Conservation (phyloP, 2,888 invertebrate species). For the Buathra laborator region DNA sequence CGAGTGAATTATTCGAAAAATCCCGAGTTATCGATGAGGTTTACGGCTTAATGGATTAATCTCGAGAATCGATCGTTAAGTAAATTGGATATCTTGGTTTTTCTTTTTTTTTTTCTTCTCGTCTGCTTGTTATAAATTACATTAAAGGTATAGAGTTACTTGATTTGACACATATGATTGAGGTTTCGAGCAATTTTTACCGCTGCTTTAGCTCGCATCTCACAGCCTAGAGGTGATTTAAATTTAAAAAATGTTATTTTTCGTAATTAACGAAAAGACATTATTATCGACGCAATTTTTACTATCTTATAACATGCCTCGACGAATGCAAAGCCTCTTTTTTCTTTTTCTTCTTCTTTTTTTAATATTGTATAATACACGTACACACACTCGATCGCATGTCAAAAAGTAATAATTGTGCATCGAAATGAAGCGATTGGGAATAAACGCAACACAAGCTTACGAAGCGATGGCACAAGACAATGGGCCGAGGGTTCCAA, state of each 20-base stretch:
- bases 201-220: constrained; percentile 83
- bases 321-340: constrained; percentile 73
- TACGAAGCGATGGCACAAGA: constrained; percentile 73
- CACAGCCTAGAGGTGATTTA: constrained; percentile 84
- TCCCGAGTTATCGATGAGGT: constrained; percentile 54
- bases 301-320: constrained; percentile 67
- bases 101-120: constrained; percentile 48
- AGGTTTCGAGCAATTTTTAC: constrained; percentile 83
- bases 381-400: constrained; percentile 56
- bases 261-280: constrained; percentile 75
- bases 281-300: constrained; percentile 62
- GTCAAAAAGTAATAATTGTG: constrained; percentile 75
- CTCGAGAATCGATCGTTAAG: constrained; percentile 31
- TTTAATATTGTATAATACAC: constrained; percentile 50
- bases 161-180: constrained; percentile 85
- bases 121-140: constrained; percentile 74
- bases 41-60: constrained; percentile 54
- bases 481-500: constrained; percentile 73
- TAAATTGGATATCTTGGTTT: constrained; percentile 31
- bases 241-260: constrained; percentile 73
- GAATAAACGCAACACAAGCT: constrained; percentile 63
- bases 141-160: constrained; percentile 79
- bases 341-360: constrained; percentile 18
- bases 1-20: constrained; percentile 63
- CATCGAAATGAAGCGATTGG: constrained; percentile 72